phyloP scores from a whole-genome alignment of 2,888 invertebrate species.

The Drosophila meridiana region DNA sequence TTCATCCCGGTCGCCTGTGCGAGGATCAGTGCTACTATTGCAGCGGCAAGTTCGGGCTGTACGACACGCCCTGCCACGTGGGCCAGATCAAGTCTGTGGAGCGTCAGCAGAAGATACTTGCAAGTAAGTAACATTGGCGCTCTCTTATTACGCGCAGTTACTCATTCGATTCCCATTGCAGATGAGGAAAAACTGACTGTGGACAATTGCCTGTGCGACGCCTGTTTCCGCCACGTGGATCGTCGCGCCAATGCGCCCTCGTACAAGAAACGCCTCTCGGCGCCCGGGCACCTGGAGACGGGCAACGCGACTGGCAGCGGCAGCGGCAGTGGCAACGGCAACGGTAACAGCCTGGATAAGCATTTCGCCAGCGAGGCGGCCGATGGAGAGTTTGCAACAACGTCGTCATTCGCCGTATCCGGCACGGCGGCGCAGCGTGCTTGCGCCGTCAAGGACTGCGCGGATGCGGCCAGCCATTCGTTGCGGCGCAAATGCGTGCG shows the following conservation, averaged over 20 bases:
- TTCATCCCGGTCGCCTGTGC: constrained; percentile 92
- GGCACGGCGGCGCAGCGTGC: constrained; percentile 46
- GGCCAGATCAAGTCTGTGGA: constrained; percentile 94
- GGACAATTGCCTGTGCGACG: constrained; percentile 94
- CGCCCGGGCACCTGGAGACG: constrained; percentile 79
- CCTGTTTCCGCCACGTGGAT: constrained; percentile 94
- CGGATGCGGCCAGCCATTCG: constrained; percentile 87
- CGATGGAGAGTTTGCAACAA: constrained; percentile 39
- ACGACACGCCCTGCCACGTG: constrained; percentile 94
- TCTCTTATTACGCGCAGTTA: too few relatives aligned
- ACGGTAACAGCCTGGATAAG: constrained; percentile 43
- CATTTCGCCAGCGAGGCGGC: constrained; percentile 44
- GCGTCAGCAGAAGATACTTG: constrained; percentile 92
- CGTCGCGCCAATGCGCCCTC: constrained; percentile 91
- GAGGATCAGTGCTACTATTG: constrained; percentile 95
- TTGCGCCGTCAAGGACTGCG: constrained; percentile 89
- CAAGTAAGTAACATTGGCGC: constrained; percentile 86
- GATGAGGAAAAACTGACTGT: constrained; percentile 93
- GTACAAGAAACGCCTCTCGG: constrained; percentile 87
- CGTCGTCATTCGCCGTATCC: constrained; percentile 31
- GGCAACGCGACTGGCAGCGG: constrained; percentile 17
- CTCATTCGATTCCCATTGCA: constrained; percentile 67
- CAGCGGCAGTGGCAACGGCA: not conserved
- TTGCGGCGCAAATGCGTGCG: constrained; percentile 91
- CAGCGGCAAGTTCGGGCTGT: constrained; percentile 93